These are phyloP conservation scores for Zapus hudsonius DNA, from an alignment of 2,113 vertebrate species.

Conservation along the genomic window DNA sequence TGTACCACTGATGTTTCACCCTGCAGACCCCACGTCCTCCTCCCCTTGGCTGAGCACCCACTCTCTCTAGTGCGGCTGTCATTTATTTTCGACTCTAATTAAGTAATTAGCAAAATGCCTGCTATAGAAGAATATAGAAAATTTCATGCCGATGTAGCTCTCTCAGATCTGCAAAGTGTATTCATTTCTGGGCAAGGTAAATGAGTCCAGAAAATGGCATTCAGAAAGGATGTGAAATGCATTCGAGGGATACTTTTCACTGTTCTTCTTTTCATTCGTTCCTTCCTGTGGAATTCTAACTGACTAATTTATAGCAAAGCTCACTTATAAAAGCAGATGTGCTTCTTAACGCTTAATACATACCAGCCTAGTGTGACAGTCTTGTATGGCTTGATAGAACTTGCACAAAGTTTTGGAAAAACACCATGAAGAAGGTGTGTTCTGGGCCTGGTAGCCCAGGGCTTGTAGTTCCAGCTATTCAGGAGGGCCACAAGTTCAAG, in stretches of 20 bases:
- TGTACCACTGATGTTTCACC: neutral
- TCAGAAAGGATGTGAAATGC: constrained; percentile 51
- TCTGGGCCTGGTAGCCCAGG: neutral
- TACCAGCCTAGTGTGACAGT: constrained; percentile 1
- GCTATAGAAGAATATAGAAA: constrained; percentile 40
- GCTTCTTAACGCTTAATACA: constrained; percentile 1
- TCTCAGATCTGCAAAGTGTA: constrained; percentile 30
- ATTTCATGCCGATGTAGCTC: neutral
- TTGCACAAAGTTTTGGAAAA: constrained; percentile 50
- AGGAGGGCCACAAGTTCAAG: neutral
- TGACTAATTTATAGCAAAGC: constrained; percentile 52
- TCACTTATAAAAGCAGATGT: neutral
- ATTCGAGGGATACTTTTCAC: neutral
- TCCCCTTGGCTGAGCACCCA: constrained; percentile 5
- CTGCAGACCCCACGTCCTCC: neutral
- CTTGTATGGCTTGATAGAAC: neutral
- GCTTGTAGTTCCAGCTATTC: neutral
- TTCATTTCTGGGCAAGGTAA: constrained; percentile 49
- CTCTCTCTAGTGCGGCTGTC: constrained; percentile 1
- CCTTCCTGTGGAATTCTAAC: constrained; percentile 27
- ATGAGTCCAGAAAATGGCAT: constrained; percentile 56
- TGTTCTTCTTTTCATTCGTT: constrained; percentile 61
- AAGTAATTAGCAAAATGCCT: constrained; percentile 56
- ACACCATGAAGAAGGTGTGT: constrained; percentile 31
- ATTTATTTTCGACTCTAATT: constrained; percentile 68